Conservation (phyloP, 2,888 invertebrate genomes). For the Lasioglossum pauxillum region DNA sequence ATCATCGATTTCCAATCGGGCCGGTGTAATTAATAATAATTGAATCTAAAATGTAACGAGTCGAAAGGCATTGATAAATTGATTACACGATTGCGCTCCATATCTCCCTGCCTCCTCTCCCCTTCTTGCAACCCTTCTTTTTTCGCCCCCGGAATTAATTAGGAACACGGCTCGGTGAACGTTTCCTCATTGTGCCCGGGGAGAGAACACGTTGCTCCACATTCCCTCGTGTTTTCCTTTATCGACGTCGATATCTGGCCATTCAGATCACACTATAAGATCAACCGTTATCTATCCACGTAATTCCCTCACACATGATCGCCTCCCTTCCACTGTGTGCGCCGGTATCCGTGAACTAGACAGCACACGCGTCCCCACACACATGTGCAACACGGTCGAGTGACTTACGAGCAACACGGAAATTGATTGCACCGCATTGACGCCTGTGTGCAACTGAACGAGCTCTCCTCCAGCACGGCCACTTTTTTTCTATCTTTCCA, state of each 20-base stretch:
- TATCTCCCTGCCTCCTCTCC: neutral
- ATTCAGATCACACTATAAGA: slow-evolving; percentile 58
- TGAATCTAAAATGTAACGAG: neutral
- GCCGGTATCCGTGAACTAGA: neutral
- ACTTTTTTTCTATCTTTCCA: slow-evolving; percentile 27
- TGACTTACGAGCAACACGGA: slow-evolving; percentile 51
- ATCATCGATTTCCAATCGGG: slow-evolving; percentile 29
- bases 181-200: slow-evolving; percentile 7
- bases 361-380: neutral
- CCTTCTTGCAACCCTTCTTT: neutral
- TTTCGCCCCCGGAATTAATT: slow-evolving; percentile 31
- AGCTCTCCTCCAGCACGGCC: slow-evolving; percentile 16
- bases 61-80: slow-evolving; percentile 36
- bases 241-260: slow-evolving; percentile 48
- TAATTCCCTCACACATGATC: slow-evolving; percentile 59
- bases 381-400: slow-evolving; percentile 3
- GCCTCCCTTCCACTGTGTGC: neutral
- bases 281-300: slow-evolving; percentile 69
- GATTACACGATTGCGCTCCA: neutral
- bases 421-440: slow-evolving; percentile 60
- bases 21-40: slow-evolving; percentile 44
- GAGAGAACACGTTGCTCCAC: slow-evolving; percentile 13
- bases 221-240: slow-evolving; percentile 27
- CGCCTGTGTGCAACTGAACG: slow-evolving; percentile 41
- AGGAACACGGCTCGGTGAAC: neutral